Percentiles rank a stretch among this genome's conserved stretches.
phyloP scores from a whole-genome alignment of 2,797 vertebrate genomes.

The Buphagus erythrorhynchus region DNA sequence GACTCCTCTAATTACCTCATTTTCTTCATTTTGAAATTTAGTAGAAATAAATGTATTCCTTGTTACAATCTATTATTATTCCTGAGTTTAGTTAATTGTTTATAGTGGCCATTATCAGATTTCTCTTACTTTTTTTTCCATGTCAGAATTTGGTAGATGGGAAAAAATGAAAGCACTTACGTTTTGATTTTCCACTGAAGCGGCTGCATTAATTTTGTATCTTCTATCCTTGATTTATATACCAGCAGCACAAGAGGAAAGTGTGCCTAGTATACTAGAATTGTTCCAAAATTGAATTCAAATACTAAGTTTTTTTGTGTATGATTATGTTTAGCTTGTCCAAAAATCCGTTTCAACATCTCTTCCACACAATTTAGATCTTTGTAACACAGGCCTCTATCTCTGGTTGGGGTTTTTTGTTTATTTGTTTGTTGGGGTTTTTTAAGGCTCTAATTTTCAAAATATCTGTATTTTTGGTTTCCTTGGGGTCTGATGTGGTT shows the following conservation, averaged over 20 bases:
- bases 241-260: neutral
- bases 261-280: neutral
- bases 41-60: neutral
- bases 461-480: conserved; percentile 11
- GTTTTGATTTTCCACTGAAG: neutral
- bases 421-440: neutral
- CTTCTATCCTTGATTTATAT: neutral
- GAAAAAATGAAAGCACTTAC: neutral
- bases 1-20: neutral
- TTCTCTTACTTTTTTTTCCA: neutral
- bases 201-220: accelerated
- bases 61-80: neutral
- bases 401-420: neutral
- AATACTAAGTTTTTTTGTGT: neutral
- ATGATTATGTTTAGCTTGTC: neutral
- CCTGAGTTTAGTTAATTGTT: neutral
- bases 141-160: neutral
- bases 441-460: neutral
- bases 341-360: neutral
- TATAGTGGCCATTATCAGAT: neutral
- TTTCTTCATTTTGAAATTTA: neutral
- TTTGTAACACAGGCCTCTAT: neutral
- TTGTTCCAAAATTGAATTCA: neutral
- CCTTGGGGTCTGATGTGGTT: conserved; percentile 1
- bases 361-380: neutral